These are phyloP conservation scores for Lucinisca nassula DNA, from an alignment of 2,888 invertebrate genomes.

Conservation along the genomic window DNA sequence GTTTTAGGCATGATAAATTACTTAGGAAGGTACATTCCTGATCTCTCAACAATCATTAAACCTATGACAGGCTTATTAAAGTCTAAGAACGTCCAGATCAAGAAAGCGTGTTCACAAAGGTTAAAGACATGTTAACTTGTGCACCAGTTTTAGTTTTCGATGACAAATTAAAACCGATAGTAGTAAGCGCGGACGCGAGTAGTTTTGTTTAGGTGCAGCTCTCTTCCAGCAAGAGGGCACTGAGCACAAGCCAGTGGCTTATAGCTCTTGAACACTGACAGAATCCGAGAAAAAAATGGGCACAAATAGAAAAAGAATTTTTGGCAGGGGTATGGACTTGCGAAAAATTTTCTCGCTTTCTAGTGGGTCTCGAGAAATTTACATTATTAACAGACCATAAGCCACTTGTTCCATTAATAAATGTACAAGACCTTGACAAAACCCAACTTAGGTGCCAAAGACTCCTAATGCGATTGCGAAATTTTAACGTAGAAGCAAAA, in stretches of 20 bases:
- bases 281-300: slow-evolving; percentile 62
- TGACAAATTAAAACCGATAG: slow-evolving; percentile 60
- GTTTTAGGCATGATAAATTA: slow-evolving; percentile 69
- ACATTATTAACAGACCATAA: slow-evolving; percentile 71
- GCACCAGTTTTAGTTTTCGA: slow-evolving; percentile 67
- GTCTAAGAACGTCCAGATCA: slow-evolving; percentile 36
- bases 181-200: slow-evolving; percentile 71
- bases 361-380: slow-evolving; percentile 63
- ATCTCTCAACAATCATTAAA: slow-evolving; percentile 56
- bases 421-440: slow-evolving; percentile 55
- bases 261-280: slow-evolving; percentile 69
- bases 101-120: slow-evolving; percentile 51
- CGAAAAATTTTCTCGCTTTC: slow-evolving; percentile 56
- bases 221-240: slow-evolving; percentile 56
- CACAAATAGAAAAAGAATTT: slow-evolving; percentile 71
- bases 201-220: slow-evolving; percentile 70
- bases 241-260: slow-evolving; percentile 66
- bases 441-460: slow-evolving; percentile 67
- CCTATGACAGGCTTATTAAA: slow-evolving; percentile 66
- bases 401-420: slow-evolving; percentile 69
- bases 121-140: slow-evolving; percentile 55
- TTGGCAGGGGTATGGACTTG: slow-evolving; percentile 66
- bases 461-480: slow-evolving; percentile 64
- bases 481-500: slow-evolving; percentile 5
- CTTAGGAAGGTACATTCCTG: slow-evolving; percentile 50